phyloP scores from a whole-genome alignment of 2,113 vertebrate genomes.

The Rhinolophus sinicus region DNA sequence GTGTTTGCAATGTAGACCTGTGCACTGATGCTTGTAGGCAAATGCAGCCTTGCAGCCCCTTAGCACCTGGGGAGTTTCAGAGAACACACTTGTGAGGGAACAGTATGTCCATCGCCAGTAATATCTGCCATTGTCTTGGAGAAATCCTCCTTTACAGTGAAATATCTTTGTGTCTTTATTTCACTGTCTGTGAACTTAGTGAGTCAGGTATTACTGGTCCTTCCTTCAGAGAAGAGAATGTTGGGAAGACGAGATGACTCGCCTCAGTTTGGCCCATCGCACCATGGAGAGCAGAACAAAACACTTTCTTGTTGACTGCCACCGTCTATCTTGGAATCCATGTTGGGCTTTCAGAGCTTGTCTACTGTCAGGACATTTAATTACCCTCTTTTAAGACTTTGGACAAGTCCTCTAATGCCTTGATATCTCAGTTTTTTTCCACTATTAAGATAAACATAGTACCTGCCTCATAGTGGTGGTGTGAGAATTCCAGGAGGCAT shows the following conservation, averaged over 20 bases:
- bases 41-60: neutral
- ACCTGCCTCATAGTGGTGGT: neutral
- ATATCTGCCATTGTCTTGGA: neutral
- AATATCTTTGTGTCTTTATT: neutral
- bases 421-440: neutral
- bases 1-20: neutral
- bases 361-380: neutral
- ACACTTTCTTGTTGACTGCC: neutral
- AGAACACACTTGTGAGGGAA: neutral
- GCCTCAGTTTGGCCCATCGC: accelerated
- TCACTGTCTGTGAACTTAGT: neutral
- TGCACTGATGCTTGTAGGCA: neutral
- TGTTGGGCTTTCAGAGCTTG: neutral
- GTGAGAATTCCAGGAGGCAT: neutral
- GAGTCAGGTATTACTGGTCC: neutral
- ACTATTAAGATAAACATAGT: neutral
- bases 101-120: neutral
- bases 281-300: neutral
- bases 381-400: neutral
- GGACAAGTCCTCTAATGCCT: neutral
- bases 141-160: neutral
- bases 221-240: neutral
- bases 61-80: neutral
- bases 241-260: neutral
- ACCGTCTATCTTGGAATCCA: neutral